A percentile compares a stretch with the other conserved stretches of the same genome.
Evolutionary conservation across 2,888 invertebrate species (phyloP).

Genomic region (Hemicrepidius hirtus): DNA sequence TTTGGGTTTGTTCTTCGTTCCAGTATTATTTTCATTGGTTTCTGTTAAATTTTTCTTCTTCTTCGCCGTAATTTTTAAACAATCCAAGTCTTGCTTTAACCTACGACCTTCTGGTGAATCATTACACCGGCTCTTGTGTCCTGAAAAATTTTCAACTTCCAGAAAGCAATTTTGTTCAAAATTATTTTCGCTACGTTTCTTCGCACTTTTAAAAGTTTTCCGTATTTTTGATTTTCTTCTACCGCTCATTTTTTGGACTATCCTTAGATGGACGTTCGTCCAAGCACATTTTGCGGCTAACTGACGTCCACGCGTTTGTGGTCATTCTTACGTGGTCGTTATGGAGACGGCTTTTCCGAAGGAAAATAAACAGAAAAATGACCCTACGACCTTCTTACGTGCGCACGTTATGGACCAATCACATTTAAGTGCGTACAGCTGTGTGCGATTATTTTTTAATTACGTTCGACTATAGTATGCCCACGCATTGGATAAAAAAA

Average conservation of each 20-base stretch:
- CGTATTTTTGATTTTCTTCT: conserved; percentile 14
- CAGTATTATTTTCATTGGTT: not conserved
- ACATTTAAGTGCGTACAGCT: too few species aligned
- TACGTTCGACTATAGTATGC: too few species aligned
- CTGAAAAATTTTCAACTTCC: not conserved
- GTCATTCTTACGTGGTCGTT: conserved; percentile 41
- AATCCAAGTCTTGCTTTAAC: not conserved
- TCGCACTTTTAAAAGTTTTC: not conserved
- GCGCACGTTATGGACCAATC: not conserved
- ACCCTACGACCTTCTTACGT: conserved; percentile 24
- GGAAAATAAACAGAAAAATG: conserved; percentile 23
- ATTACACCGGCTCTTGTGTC: too few species aligned
- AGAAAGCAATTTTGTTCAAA: not conserved
- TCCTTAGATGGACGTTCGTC: conserved; percentile 17
- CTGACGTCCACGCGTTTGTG: conserved; percentile 40
- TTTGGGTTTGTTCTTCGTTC: not conserved
- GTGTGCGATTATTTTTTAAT: too few species aligned
- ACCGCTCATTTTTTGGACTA: conserved; percentile 21
- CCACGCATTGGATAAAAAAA: too few species aligned
- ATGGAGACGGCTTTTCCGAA: conserved; percentile 36
- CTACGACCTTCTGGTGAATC: not conserved
- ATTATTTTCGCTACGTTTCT: not conserved
- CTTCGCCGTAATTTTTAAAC: not conserved
- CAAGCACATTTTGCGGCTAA: conserved; percentile 25
- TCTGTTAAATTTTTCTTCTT: not conserved